Base-by-base conservation (phyloP, 2,888 invertebrate genomes). In the Tenthredo distinguenda region DNA sequence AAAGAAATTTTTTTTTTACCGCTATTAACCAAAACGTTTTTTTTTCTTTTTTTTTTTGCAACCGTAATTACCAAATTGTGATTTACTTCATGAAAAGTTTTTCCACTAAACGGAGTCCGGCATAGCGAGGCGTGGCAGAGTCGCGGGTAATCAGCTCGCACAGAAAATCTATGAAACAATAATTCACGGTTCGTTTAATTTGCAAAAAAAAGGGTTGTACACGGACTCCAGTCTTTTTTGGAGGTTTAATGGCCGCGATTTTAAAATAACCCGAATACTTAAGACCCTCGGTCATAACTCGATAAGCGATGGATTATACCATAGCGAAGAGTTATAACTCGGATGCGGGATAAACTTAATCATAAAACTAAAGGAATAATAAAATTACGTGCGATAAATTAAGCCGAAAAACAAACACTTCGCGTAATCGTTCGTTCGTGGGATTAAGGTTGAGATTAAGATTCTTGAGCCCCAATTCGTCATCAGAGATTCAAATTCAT, bases 51-150 rank as follows among this genome's bases (percentile, higher is more conserved):
- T 40, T 40, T 40, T 40, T 40, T 9, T 26, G 26, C 12, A 10
- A 76, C 76, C 10, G 40, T 76, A 76, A 76, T 76, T 47, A 50
- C 76, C 40, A 76, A 76, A 47, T 76, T 76, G 76, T 10, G 47
- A 76, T 40, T n/a, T 72, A 47, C 47, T 50, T 47, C 50, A 26
- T 76, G 50, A 43, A 47, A 47, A 47, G 47, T n/a, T 47, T 26
- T 62, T 62, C 62, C 10, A 62, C 62, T 62, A 62, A 62, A 62
- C 62, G 62, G 21, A 12, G 62, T 43, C 40, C 1, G 40, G 40
- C 40, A 10, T 40, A 9, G 40, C 9, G 40, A 10, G 43, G 12
- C 43, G 43, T 43, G 43, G 43, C 2, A 43, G 1, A 43, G 2
- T 12, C 12, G 21, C 26, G 18, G 3, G 62, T 62, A 62, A 62